Conservation (phyloP, 1,140 invertebrate genomes). For the Helicoverpa zea region DNA sequence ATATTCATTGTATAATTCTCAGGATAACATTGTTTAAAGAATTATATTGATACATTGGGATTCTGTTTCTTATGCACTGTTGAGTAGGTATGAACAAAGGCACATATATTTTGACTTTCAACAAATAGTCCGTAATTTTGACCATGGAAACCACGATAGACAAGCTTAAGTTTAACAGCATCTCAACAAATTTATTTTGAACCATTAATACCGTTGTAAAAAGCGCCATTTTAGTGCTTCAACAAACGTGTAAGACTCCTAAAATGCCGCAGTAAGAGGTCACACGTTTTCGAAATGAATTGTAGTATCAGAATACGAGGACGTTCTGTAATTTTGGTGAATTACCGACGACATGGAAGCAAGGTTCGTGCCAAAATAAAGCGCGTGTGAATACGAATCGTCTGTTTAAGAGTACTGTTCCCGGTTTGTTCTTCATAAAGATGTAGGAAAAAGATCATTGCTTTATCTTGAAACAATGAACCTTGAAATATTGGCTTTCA, state of each 20-base stretch:
- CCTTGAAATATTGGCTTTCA: too few relatives aligned
- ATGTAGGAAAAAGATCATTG: too few relatives aligned
- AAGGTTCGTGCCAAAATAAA: slow-evolving; percentile 57
- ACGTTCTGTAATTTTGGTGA: slow-evolving; percentile 49
- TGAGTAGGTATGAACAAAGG: too few relatives aligned
- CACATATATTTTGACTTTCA: not conserved
- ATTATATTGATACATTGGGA: too few relatives aligned
- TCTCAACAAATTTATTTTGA: too few relatives aligned
- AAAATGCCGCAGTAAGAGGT: slow-evolving; percentile 37
- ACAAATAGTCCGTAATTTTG: not conserved
- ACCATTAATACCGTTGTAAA: not conserved
- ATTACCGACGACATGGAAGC: slow-evolving; percentile 63
- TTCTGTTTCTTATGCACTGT: too few relatives aligned
- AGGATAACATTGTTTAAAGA: too few relatives aligned
- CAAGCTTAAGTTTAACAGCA: too few relatives aligned
- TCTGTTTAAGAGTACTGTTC: slow-evolving; percentile 49
- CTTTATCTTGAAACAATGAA: too few relatives aligned
- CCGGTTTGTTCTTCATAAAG: too few relatives aligned
- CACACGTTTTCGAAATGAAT: slow-evolving; percentile 34
- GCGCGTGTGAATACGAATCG: slow-evolving; percentile 66
- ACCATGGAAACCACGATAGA: too few relatives aligned
- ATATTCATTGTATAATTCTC: too few relatives aligned
- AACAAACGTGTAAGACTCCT: not conserved
- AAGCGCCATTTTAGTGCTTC: not conserved
- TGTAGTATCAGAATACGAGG: slow-evolving; percentile 19